phyloP scores from a whole-genome alignment of 2,113 vertebrate genomes.

The Phalacrocorax aristotelis region DNA sequence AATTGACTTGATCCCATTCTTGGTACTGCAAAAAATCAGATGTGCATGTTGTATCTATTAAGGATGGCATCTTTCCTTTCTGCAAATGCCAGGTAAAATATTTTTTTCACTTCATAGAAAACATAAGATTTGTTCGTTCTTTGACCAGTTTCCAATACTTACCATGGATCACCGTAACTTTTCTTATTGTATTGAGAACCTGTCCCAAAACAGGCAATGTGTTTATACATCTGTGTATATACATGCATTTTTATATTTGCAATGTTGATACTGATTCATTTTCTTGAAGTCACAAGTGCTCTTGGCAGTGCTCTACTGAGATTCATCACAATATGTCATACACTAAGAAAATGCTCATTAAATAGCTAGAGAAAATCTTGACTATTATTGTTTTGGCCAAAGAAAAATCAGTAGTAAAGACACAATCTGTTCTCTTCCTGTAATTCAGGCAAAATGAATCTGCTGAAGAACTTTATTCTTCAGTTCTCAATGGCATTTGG shows the following conservation, averaged over 20 bases:
- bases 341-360: neutral
- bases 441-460: neutral
- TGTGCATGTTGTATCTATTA: neutral
- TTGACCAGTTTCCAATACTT: neutral
- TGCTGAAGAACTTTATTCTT: neutral
- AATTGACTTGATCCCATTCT: neutral
- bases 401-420: neutral
- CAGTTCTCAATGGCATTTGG: neutral
- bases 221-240: neutral
- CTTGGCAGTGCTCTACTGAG: neutral
- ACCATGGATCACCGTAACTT: neutral
- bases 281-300: neutral
- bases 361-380: neutral
- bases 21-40: neutral
- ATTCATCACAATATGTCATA: neutral
- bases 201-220: neutral
- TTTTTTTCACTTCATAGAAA: neutral
- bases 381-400: neutral
- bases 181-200: neutral
- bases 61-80: neutral
- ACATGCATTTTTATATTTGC: neutral
- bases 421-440: neutral
- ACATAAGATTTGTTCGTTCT: neutral
- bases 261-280: neutral
- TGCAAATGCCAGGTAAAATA: neutral